Conservation (phyloP, 2,113 vertebrate genomes). For the Beaufortia kweichowensis region DNA sequence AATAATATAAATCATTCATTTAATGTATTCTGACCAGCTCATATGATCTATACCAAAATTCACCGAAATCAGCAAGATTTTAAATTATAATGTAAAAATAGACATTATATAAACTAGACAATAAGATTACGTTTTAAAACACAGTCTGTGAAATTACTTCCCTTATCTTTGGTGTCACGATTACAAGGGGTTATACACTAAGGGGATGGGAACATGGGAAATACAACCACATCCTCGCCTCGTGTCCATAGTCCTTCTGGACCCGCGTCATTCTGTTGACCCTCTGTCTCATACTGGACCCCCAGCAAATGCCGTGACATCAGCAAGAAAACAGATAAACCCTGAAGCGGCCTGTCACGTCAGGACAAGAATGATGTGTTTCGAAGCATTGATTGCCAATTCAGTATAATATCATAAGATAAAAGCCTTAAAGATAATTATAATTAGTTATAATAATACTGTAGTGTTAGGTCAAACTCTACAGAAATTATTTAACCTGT, state of each 20-base stretch:
- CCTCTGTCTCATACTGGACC: conserved; percentile 43
- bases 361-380: background rate
- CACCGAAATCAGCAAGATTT: too few species aligned
- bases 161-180: conserved; percentile 2
- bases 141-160: background rate
- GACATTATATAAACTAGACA: background rate
- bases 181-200: conserved; percentile 34
- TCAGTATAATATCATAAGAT: too few species aligned
- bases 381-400: too few species aligned
- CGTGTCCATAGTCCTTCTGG: conserved; percentile 6
- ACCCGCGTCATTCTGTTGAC: conserved; percentile 32
- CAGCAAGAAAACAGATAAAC: conserved; percentile 25
- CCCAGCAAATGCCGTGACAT: conserved; percentile 43
- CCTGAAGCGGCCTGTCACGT: background rate
- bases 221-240: conserved; percentile 39
- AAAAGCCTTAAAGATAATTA: too few species aligned
- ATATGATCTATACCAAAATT: too few species aligned
- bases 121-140: background rate
- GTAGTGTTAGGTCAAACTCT: too few species aligned
- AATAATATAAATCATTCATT: too few species aligned
- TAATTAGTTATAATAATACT: too few species aligned
- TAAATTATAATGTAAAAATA: too few species aligned
- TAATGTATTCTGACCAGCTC: too few species aligned
- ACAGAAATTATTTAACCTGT: too few species aligned
- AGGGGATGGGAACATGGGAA: conserved; percentile 49